These are phyloP conservation scores for Eretmochelys imbricata DNA, from an alignment of 2,113 vertebrate genomes.

Conservation along the genomic window DNA sequence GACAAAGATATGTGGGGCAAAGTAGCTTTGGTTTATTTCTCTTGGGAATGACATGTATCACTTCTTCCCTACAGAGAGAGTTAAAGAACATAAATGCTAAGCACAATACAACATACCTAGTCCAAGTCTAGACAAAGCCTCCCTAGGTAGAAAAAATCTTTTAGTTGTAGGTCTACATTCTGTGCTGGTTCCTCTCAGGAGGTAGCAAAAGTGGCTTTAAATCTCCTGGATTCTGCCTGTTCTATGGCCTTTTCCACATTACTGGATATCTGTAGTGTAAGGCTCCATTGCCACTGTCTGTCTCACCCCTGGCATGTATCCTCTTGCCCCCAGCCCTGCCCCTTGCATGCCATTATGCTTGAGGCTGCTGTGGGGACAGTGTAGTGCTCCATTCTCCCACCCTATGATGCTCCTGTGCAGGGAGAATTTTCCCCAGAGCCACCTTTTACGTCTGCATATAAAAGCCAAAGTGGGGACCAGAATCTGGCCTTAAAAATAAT, in stretches of 20 bases:
- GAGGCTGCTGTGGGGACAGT: accelerated
- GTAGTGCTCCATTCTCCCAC: not conserved
- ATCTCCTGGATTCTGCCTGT: not conserved
- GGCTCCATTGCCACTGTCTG: not conserved
- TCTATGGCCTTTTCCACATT: not conserved
- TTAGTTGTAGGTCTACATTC: not conserved
- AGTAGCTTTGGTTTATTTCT: constrained; percentile 5
- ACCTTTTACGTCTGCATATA: not conserved
- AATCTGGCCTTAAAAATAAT: not conserved
- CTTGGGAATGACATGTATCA: not conserved
- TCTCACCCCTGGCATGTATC: accelerated
- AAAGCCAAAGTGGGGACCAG: not conserved
- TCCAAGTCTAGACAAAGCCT: not conserved
- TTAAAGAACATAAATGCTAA: not conserved
- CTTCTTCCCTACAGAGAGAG: constrained; percentile 13
- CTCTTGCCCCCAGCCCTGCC: not conserved
- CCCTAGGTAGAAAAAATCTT: not conserved
- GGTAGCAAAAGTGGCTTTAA: not conserved
- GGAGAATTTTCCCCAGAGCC: not conserved
- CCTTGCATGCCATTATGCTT: not conserved
- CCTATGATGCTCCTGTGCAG: not conserved
- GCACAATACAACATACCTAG: not conserved
- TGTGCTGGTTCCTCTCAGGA: not conserved
- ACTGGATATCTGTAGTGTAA: not conserved
- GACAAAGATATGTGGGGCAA: accelerated